Evolutionary conservation across 2,113 vertebrate species (phyloP), one percentile per base, ranked within the genome.

Genomic region (Bufo gargarizans): DNA sequence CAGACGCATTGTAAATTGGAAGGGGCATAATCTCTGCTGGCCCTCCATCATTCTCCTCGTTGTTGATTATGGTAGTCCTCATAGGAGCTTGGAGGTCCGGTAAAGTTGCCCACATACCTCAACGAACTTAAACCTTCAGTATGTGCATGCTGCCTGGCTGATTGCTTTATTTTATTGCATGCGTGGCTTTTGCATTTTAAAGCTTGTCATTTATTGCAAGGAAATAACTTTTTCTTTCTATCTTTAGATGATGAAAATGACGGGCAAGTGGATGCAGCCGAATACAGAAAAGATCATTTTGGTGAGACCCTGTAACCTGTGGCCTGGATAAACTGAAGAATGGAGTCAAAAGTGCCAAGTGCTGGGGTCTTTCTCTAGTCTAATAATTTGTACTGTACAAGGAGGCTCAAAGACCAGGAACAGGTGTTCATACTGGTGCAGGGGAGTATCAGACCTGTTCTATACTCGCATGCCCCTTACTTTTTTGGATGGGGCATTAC

Each of bases 161-260:
- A 6, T 76, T 43, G 11, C 22, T 58, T 10, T 58, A 16, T 43
- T 72, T 45, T 71, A 19, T 47, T 47, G 43, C 14, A 74, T 74
- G 43, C 9, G 71, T 33, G 4, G 16, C 16, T 74, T 71, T 47
- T 45, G 43, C 71, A 74, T 47, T 17, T 56, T 33, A 33, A 22
- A 0, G 22, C 20, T 69, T 16, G 19, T 20, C 12, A 6, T 17
- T 16, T 45, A 45, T 45, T 72, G 2, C 19, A 11, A 43, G n/a
- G 14, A 45, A 74, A 4, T 87, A 87, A 82, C 43, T 6, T 76
- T 3, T 55, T 17, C 45, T 63, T 56, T 50, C 5, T 82, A 58
- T 76, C 16, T 55, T 93, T 93, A 91, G 98, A 99, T 13, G 98
- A 99, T 33, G 98, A 99, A 82, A 94, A 96, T 80, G 98, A 99